phyloP scores from a whole-genome alignment of 2,113 vertebrate genomes.

The Hystrix brachyura region DNA sequence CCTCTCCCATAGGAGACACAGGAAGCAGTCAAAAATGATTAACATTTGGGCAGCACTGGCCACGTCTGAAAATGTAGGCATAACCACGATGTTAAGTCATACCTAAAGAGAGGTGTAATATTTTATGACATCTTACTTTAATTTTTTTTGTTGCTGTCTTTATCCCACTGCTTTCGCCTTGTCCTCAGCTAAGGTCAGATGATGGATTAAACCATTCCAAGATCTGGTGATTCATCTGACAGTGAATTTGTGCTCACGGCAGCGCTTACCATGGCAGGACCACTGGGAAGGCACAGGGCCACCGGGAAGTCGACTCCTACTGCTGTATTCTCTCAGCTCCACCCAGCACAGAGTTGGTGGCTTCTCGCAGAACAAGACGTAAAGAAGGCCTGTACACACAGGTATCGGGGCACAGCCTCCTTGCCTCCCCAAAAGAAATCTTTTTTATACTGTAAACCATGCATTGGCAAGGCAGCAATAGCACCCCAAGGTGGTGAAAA shows the following conservation, averaged over 20 bases:
- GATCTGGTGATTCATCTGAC: neutral
- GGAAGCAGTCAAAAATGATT: neutral
- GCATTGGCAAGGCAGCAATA: neutral
- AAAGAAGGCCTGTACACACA: neutral
- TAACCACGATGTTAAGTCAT: neutral
- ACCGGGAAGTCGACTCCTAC: fast-evolving
- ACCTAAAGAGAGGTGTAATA: neutral
- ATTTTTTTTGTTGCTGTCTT: neutral
- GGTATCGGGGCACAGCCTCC: neutral
- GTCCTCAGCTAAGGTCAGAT: neutral
- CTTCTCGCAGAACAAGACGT: neutral
- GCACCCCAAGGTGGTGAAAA: neutral
- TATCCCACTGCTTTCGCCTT: neutral
- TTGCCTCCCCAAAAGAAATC: neutral
- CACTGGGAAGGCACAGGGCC: neutral
- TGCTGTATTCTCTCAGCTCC: neutral
- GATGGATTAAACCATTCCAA: neutral
- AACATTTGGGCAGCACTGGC: neutral
- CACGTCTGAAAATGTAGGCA: neutral
- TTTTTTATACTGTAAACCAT: conserved; percentile 2
- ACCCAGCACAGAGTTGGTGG: neutral
- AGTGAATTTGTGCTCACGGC: neutral
- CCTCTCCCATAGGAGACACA: neutral
- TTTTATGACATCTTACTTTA: neutral
- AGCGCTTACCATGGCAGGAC: fast-evolving